Evolutionary conservation across 2,888 invertebrate species (phyloP), one percentile per base, ranked within the genome.

Genomic region (Hydriomena furcata): DNA sequence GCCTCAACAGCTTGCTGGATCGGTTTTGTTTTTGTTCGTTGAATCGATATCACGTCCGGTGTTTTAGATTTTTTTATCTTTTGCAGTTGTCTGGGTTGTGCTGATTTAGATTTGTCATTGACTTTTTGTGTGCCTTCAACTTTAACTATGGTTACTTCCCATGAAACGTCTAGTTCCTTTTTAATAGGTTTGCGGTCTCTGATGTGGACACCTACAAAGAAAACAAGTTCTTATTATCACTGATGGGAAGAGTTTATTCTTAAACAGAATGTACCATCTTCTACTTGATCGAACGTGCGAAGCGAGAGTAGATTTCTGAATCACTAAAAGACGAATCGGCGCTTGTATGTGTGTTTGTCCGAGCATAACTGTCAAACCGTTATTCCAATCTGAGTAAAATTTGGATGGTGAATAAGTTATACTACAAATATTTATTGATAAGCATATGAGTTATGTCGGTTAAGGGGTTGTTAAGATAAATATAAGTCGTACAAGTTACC

Each of bases 121-220:
- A 28, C 24, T 13, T 35, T 43, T 11, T 17, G 4, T n/a, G 21
- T 23, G 7, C 35, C 41, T 32, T 42, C 32, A 10, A 42, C 36
- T 52, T 42, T 51, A 25, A 45, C 41, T 21, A 51, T 51, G 30
- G 51, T 45, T 12, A 51, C 51, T 45, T 41, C 36, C 51, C 51
- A 51, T 11, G 51, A 37, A 24, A 32, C 43, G 6, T 30, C 40
- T 47, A 38, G 32, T 35, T 52, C 52, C 38, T 36, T 38, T 52
- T 47, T 52, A 35, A 47, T 40, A 5, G 32, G 2, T 38, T 52
- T 47, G 34, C 17, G 23, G 25, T 44, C 34, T 30, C 30, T 38
- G 43, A 12, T 25, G 35, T 31, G 31, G 41, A 37, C 27, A 52
- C 47, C 52, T 52, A 52, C 47, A 52, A 52, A 52, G 43, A 52